Base-by-base conservation (phyloP, 2,797 vertebrate species). In the Leptoclinus maculatus region DNA sequence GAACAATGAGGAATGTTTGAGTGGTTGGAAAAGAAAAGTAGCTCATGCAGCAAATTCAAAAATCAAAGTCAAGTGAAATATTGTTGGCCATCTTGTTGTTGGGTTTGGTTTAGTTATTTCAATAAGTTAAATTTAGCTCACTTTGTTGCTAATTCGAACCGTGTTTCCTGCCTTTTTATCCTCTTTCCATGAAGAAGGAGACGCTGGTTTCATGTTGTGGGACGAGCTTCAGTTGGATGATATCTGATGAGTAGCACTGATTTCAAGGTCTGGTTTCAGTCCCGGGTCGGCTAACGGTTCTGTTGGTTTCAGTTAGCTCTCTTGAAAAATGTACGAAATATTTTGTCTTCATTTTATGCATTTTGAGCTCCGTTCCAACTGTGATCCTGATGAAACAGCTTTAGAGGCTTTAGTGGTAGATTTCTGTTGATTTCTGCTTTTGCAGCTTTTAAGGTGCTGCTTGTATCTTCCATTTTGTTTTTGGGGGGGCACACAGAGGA, bases 271-370 rank as follows among this genome's bases (percentile, higher is more conserved):
- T 8, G 39, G 39, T 4, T 74, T 45, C 27, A 23, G 54, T 13
- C 4, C 51, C 6, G n/a, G 12, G 53, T 16, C 9, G 14, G 32
- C 32, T 51, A 27, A 51, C 25, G 32, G 39, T 19, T 41, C 3
- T 57, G 32, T 57, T 57, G 25, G 16, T 41, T 68, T 25, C 2
- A 29, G 34, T 34, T 34, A 19, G 17, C 14, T 32, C 14, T 32
- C 17, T 38, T 45, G 4, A 8, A 17, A n/a, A 7, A 36, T 23
- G 39, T 47, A 63, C 49, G 17, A 2, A 1, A 36, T 7, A 23
- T 43, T 54, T 11, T 62, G n/a, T 25, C 60, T 76, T 76, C 12
- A 36, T 59, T 66, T 54, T 2, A 29, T 73, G 39, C 29, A 39
- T 43, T 64, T 64, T 47, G 23, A 17, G 27, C 13, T 38, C 23